Base-by-base conservation (phyloP, 2,113 vertebrate species). In the Carettochelys insculpta region DNA sequence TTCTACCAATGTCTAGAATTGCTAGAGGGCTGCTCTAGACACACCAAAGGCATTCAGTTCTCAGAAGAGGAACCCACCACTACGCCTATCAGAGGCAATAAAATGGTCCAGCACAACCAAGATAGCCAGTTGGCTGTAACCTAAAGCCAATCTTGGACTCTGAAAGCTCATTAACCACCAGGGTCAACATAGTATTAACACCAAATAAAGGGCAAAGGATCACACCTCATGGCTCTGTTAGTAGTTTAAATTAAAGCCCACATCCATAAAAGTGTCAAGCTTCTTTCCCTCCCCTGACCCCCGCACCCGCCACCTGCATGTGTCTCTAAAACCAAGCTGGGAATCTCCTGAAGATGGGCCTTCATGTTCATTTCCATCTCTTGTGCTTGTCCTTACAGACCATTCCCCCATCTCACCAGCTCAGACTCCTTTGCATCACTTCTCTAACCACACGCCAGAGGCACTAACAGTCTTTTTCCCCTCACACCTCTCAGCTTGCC, bases 401-500 rank as follows among this genome's bases (percentile, higher is more conserved):
- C 73, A 27, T n/a, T 0, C 34, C 84, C 13, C 31, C 45, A 24
- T 73, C 11, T 19, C 87, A 27, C 45, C 41, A 4, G 2, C 2
- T 52, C 41, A 8, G 12, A 78, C n/a, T 45, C 73, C 34, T 19
- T 45, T 80, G 5, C 45, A 0, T 29, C 0, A 0, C 31, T 68
- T 54, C 16, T 47, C n/a, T 54, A 38, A 2, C 2, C 9, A 1
- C n/a, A 11, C n/a, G n/a, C 3, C 2, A 38, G 13, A 45, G 11
- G 31, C 41, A 41, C 82, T 87, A 51, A 96, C 3, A 27, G 4
- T 80, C 3, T 31, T 78, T 52, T 29, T 5, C 17, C 31, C 47
- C 76, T 41, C 24, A 2, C 52, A 12, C 19, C 61, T 54, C 5
- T 4, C 96, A 99, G 99, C 97, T 99, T 53, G 98, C 98, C 34